These are phyloP conservation scores for Heliconius hermathena DNA, from an alignment of 1,140 invertebrate genomes.

Conservation along the genomic window DNA sequence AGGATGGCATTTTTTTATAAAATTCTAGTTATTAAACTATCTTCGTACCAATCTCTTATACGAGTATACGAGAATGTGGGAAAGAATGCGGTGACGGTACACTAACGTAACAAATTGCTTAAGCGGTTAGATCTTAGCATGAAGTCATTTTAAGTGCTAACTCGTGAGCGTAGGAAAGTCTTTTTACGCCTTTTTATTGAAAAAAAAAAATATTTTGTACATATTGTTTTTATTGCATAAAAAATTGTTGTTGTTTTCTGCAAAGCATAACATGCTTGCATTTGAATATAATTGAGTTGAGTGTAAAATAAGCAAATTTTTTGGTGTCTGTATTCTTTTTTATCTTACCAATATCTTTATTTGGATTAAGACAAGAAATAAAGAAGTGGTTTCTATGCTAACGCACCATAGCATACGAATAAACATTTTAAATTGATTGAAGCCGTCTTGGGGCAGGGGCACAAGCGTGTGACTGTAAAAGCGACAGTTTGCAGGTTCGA, in stretches of 20 bases:
- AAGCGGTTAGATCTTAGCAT: background rate
- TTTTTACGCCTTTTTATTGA: background rate
- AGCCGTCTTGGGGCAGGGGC: too few relatives aligned
- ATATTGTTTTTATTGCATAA: background rate
- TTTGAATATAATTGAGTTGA: too few relatives aligned
- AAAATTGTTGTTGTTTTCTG: background rate
- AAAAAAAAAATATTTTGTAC: background rate
- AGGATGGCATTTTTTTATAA: background rate
- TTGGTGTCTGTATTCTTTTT: background rate
- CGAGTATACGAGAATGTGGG: conserved; percentile 2
- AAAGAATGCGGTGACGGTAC: conserved; percentile 3
- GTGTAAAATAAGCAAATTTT: background rate
- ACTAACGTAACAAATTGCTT: background rate
- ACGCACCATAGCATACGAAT: too few relatives aligned
- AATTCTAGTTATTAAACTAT: background rate
- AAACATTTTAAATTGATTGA: too few relatives aligned
- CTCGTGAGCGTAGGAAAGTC: background rate
- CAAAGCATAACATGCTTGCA: too few relatives aligned
- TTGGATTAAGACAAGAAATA: too few relatives aligned
- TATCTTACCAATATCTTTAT: too few relatives aligned
- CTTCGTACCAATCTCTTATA: background rate
- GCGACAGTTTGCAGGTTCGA: too few relatives aligned
- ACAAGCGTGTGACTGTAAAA: too few relatives aligned
- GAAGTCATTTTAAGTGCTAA: background rate
- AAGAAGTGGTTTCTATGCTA: too few relatives aligned